These are phyloP conservation scores for Apteryx owenii DNA, from an alignment of 2,113 vertebrate species.

Conservation along the genomic window DNA sequence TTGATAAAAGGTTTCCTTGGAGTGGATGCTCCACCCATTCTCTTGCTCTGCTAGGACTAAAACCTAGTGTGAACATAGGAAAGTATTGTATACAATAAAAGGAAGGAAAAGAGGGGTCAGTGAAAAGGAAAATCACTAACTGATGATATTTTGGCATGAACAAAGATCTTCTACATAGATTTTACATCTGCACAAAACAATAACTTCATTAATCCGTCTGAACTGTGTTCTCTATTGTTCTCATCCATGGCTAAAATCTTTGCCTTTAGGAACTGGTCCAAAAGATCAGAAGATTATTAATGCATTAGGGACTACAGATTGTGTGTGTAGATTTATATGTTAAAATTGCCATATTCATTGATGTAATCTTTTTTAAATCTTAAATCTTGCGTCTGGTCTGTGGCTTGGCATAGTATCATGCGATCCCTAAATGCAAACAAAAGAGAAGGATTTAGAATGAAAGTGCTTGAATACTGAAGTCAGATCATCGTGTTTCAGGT, in stretches of 20 bases:
- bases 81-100: not conserved
- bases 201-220: slow-evolving; percentile 26
- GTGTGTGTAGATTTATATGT: not conserved
- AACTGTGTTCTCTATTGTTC: slow-evolving; percentile 28
- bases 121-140: slow-evolving; percentile 19
- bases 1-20: not conserved
- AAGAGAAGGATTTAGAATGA: slow-evolving; percentile 2
- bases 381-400: not conserved
- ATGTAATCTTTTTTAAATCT: not conserved
- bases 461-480: not conserved
- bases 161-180: not conserved
- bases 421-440: not conserved
- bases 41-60: not conserved
- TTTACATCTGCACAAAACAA: slow-evolving; percentile 40
- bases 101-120: not conserved
- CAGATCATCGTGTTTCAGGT: not conserved
- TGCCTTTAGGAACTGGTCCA: slow-evolving; percentile 44
- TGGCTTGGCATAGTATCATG: not conserved
- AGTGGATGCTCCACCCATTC: not conserved
- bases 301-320: slow-evolving; percentile 6
- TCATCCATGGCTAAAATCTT: not conserved
- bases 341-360: slow-evolving; percentile 31
- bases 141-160: slow-evolving; percentile 26
- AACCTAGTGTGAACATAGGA: not conserved
- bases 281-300: slow-evolving; percentile 46